Base-by-base conservation (phyloP, 2,797 vertebrate species). In the Fringilla coelebs region DNA sequence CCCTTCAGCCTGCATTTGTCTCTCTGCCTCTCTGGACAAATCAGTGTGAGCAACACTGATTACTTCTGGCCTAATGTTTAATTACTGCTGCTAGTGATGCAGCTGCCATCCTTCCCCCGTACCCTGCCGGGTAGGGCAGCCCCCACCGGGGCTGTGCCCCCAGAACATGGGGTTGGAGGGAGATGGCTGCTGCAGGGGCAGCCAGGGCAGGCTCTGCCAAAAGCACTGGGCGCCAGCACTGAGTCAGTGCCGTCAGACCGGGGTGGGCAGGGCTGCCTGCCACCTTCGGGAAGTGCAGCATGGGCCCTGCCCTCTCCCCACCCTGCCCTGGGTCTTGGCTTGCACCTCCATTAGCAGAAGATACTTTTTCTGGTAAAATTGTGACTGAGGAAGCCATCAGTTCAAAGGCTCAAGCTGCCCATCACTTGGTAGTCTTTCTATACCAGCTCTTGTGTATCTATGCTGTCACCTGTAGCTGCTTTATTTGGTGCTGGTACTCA, bases 141-240 rank as follows among this genome's bases (percentile, higher is more conserved):
- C n/a, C 28, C 12, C 2, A 0, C 0, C 0, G 1, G 10, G n/a
- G 46, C 25, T 67, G 36, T 28, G 31, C 21, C 41, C 45, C 13
- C 74, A 9, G 43, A 38, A 8, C 1, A 0, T 0, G 38, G 40
- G 63, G 46, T 4, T 41, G 55, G 34, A 65, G 45, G n/a, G 54
- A 54, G 10, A 12, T 15, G 48, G 40, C 31, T 32, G 28, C 65
- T 1, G 4, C 32, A 55, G 13, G 11, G 25, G 32, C 41, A 43
- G 17, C 20, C 0, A 0, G 31, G 34, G 12, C 4, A 1, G 76
- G 49, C 1, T 1, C 54, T 57, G 58, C 31, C n/a, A 1, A 29
- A 9, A 2, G 17, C 43, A 1, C 48, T 3, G 32, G 24, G 17
- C 2, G 3, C 45, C 40, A 21, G 26, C 2, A 0, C 19, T 7